Evolutionary conservation across 2,113 vertebrate genomes (phyloP).

Genomic region (Rhinogobius similis): DNA sequence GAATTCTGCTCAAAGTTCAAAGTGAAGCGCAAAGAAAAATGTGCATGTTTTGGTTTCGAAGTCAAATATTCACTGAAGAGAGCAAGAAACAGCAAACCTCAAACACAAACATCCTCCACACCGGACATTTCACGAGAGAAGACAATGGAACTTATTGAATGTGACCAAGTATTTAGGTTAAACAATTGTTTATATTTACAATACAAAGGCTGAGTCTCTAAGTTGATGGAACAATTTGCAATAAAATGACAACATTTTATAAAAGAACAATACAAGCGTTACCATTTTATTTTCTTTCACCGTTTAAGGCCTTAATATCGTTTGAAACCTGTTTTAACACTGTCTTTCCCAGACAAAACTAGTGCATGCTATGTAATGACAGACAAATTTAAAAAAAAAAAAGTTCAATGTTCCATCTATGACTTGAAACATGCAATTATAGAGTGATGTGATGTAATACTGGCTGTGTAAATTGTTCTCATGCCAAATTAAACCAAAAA

Average conservation of each 20-base stretch:
- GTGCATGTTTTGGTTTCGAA: background rate
- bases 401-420: background rate
- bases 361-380: too few relatives aligned
- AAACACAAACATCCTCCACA: slow-evolving; percentile 24
- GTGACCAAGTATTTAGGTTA: background rate
- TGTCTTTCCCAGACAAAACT: too few relatives aligned
- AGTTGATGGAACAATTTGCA: background rate
- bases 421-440: too few relatives aligned
- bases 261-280: background rate
- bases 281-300: too few relatives aligned
- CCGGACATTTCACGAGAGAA: slow-evolving; percentile 8
- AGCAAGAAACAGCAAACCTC: slow-evolving; percentile 5
- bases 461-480: too few relatives aligned
- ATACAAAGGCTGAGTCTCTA: slow-evolving; percentile 10
- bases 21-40: background rate
- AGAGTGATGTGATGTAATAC: too few relatives aligned
- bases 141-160: background rate
- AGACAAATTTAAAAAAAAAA: background rate
- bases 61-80: background rate
- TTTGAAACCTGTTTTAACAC: too few relatives aligned
- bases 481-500: too few relatives aligned
- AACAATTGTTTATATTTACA: background rate
- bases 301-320: too few relatives aligned
- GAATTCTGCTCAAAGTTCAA: background rate
- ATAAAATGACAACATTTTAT: background rate